Evolutionary conservation across 92 coral and sea anemone species (phyloP).

Genomic region (Scolanthus callimorphus): DNA sequence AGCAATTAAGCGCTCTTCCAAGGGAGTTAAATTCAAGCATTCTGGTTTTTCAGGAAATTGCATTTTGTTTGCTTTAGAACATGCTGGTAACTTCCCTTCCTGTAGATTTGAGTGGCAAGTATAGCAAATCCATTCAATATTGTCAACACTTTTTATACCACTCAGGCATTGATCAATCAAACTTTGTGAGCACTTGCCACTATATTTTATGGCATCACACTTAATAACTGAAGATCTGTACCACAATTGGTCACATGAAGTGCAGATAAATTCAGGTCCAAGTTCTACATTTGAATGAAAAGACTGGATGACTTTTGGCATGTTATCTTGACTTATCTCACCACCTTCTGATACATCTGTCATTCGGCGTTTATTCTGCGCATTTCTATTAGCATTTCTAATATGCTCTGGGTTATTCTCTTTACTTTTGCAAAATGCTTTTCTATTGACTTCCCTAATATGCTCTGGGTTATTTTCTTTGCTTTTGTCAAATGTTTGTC

Average conservation of each 20-base stretch:
- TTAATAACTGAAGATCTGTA: constrained; percentile 44
- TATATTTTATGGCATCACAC: constrained; percentile 34
- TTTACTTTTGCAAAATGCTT: too few relatives aligned
- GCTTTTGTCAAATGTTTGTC: too few relatives aligned
- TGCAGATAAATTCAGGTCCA: constrained; percentile 66
- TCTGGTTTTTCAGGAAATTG: constrained; percentile 32
- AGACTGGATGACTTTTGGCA: constrained; percentile 41
- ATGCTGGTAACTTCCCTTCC: constrained; percentile 39
- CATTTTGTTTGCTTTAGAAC: constrained; percentile 53
- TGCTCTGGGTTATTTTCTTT: too few relatives aligned
- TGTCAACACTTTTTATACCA: constrained; percentile 36
- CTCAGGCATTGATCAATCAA: constrained; percentile 36
- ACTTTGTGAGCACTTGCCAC: constrained; percentile 25
- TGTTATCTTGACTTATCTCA: constrained; percentile 4
- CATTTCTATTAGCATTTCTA: too few relatives aligned
- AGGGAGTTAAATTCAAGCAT: constrained; percentile 28
- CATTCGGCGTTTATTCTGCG: too few relatives aligned
- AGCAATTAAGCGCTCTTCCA: constrained; percentile 44
- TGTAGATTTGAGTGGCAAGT: constrained; percentile 37
- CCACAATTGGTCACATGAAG: constrained; percentile 70
- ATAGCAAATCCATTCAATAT: constrained; percentile 43
- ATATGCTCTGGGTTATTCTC: too few relatives aligned
- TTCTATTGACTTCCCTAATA: too few relatives aligned
- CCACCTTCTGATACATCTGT: too few relatives aligned
- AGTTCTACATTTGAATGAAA: constrained; percentile 48